Evolutionary conservation across 2,888 invertebrate species (phyloP), one percentile per base, ranked within the genome.

Genomic region (Eutolmus rufibarbis): DNA sequence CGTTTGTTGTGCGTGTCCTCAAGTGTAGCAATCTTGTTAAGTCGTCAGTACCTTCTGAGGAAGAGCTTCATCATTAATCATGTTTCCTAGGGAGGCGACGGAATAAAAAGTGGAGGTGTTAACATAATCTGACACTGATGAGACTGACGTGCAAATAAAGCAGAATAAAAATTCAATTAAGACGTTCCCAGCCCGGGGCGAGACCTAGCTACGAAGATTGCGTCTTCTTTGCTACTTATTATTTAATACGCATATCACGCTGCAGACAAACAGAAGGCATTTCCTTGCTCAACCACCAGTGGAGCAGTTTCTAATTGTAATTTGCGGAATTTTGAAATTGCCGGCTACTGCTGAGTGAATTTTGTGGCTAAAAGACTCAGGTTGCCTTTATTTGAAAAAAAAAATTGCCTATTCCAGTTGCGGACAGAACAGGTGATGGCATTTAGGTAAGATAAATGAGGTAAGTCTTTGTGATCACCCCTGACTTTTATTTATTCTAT

Each of bases 1-100:
- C 23, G 84, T 84, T 23, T 84, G 34, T 74, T 74, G 40, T 34
- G 74, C 66, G 84, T 74, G 84, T 84, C 84, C 28, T 66, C 8
- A 84, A 84, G 40, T 66, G 84, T 34, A 66, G 84, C 84, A 84
- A 84, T 84, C 84, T 84, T 84, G 74, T 84, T 84, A 84, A 66
- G 40, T 84, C 84, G 74, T 40, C 74, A 74, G 23, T 16, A 43
- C 19, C 66, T 51, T 81, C 28, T 34, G 28, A 51, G 66, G 84
- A 66, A 57, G 84, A 37, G 40, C 37, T 66, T 66, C 66, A 23
- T 84, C 57, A 84, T 84, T 84, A 84, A 81, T 81, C 81, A 81
- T 56, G 81, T 81, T 81, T 81, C 28, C 9, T 12, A 37, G 37
- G 23, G 23, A 43, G 76, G 56, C 51, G 46, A 12, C 46, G 16